A percentile compares a stretch with the other conserved stretches of the same genome.
Conservation (phyloP, 2,888 invertebrate genomes). For the Callyntrura sp. region DNA sequence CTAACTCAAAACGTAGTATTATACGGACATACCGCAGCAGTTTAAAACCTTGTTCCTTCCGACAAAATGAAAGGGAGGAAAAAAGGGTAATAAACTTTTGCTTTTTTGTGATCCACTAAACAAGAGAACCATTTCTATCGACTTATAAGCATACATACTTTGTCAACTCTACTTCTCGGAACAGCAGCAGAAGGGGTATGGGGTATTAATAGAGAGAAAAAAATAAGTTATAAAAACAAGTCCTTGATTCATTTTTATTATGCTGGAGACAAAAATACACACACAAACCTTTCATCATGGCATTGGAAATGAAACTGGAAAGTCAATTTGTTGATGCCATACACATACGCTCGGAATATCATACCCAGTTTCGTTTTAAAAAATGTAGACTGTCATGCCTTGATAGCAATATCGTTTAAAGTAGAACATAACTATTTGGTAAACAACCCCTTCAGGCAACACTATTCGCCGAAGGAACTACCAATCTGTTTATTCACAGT, state of each 20-base stretch:
- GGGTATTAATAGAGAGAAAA: too few relatives aligned
- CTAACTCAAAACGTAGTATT: background rate
- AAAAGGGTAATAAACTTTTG: conserved; percentile 46
- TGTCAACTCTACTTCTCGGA: too few relatives aligned
- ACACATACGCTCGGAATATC: background rate
- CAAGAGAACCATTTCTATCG: conserved; percentile 35
- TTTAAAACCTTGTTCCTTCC: conserved; percentile 28
- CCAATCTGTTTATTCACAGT: conserved; percentile 1
- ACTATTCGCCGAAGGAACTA: background rate
- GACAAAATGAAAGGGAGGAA: background rate
- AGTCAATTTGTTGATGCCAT: conserved; percentile 23
- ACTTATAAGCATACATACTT: conserved; percentile 15
- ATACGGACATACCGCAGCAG: conserved; percentile 11
- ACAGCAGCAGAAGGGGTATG: too few relatives aligned
- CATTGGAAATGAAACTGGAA: background rate
- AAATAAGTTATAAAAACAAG: conserved; percentile 4
- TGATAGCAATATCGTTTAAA: conserved; percentile 59
- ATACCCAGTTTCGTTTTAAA: conserved; percentile 26
- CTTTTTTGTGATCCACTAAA: background rate
- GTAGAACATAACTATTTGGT: conserved; percentile 61
- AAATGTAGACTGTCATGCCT: conserved; percentile 7
- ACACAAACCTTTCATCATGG: background rate
- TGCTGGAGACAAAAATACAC: background rate
- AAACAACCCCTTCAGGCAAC: conserved; percentile 70
- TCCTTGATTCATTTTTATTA: conserved; percentile 28